A percentile compares a stretch with the other conserved stretches of the same genome.
Conservation (phyloP, 2,888 invertebrate species). For the Drosophila borealis region DNA sequence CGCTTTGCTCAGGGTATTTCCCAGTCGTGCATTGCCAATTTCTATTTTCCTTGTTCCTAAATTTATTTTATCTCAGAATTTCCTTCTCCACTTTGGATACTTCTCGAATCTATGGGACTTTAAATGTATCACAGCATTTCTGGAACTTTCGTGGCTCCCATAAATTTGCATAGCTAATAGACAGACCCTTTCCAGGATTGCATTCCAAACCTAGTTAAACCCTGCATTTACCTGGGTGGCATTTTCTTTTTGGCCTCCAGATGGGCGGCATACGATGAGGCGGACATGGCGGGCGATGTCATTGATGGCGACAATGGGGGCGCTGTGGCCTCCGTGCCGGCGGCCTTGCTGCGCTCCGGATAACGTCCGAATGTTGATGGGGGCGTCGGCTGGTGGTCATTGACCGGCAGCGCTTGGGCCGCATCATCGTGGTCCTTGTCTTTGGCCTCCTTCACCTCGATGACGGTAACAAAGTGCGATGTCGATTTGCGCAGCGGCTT, state of each 20-base stretch:
- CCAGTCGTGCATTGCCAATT: too few species aligned
- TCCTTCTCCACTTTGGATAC: too few species aligned
- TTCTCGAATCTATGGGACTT: too few species aligned
- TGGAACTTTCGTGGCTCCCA: too few species aligned
- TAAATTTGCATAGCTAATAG: too few species aligned
- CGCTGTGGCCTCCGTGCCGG: constrained; percentile 77
- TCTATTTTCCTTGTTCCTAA: too few species aligned
- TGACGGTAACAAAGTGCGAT: constrained; percentile 92
- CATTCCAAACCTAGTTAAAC: too few species aligned
- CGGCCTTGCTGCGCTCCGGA: constrained; percentile 70
- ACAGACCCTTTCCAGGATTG: too few species aligned
- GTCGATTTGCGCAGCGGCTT: constrained; percentile 70
- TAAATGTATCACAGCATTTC: too few species aligned
- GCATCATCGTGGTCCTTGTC: constrained; percentile 72
- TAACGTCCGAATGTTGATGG: constrained; percentile 82
- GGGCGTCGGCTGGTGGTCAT: constrained; percentile 40
- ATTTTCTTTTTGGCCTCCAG: constrained; percentile 88
- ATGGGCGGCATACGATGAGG: constrained; percentile 81
- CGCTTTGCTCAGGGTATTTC: too few species aligned
- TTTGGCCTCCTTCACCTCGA: constrained; percentile 93
- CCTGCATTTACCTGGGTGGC: constrained; percentile 86
- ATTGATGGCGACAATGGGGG: constrained; percentile 83
- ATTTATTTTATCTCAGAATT: too few species aligned
- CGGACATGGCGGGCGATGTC: constrained; percentile 85
- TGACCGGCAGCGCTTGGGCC: constrained; percentile 1